Conservation (phyloP, 2,888 invertebrate genomes). For the Agrochola lychnidis region DNA sequence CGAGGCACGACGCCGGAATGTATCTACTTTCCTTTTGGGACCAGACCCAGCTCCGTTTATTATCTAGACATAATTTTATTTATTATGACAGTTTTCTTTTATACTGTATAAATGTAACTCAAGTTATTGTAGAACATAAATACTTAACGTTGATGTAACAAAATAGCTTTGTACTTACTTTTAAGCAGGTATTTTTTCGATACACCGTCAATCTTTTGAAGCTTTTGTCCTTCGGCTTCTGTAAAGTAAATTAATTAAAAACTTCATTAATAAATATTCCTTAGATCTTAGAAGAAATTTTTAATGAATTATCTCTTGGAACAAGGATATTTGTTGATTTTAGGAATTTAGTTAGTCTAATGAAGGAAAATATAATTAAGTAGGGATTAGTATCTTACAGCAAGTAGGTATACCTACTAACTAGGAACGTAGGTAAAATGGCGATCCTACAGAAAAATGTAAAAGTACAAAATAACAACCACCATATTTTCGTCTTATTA, state of each 20-base stretch:
- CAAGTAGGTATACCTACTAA: background rate
- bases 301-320: constrained; percentile 22
- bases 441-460: constrained; percentile 50
- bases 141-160: constrained; percentile 46
- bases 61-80: constrained; percentile 62
- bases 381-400: background rate
- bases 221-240: constrained; percentile 42
- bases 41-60: constrained; percentile 66
- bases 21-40: constrained; percentile 63
- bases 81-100: constrained; percentile 59
- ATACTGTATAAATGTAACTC: constrained; percentile 15
- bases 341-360: constrained; percentile 1
- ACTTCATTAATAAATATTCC: constrained; percentile 44
- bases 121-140: constrained; percentile 21
- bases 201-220: constrained; percentile 45
- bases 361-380: constrained; percentile 13
- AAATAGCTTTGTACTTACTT: constrained; percentile 41
- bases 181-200: constrained; percentile 22
- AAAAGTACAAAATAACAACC: constrained; percentile 68
- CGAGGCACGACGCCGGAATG: constrained; percentile 57
- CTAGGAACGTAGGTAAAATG: constrained; percentile 3
- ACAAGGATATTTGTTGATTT: constrained; percentile 30
- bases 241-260: constrained; percentile 61
- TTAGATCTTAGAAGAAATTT: constrained; percentile 40
- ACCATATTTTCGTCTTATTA: constrained; percentile 71